Base-by-base conservation (phyloP, 2,888 invertebrate genomes). In the Hemithea aestivaria region DNA sequence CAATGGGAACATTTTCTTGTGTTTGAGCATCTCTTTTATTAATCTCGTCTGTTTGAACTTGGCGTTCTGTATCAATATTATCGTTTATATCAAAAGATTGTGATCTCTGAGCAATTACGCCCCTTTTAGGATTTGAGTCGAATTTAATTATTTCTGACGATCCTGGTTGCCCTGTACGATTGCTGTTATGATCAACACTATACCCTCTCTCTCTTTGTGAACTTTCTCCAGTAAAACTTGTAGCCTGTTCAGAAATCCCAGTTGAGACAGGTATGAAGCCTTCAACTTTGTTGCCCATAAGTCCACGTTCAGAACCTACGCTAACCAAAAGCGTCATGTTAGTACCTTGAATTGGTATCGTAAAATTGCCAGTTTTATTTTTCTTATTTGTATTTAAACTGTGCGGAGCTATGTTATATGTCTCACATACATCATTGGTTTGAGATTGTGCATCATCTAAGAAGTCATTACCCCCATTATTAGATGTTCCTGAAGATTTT, bases 261-360 rank as follows among this genome's bases (percentile, higher is more conserved):
- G 44, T 43, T 35, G 48, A 56, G 11, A 68, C 62, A 10, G 73
- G 74, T n/a, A 44, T 53, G n/a, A 70, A 53, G 8, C 57, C 60
- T 52, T 65, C 35, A 24, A 38, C 16, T 27, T 37, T 35, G 4
- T 10, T 28, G 16, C 12, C 27, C 8, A 7, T n/a, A 27, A 27
- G 2, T 1, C 21, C 33, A 27, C 9, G 36, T 27, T 58, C 53
- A 20, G 61, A 50, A 9, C 56, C 68, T 40, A 75, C 59, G 30
- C 53, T 70, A 2, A 82, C 74, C 55, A 66, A 73, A 6, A 84
- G 58, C 10, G 70, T 79, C 80, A 85, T 82, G 46, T 83, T 83
- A 25, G 84, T 84, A n/a, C 82, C 83, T 51, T 75, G 62, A 43
- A 84, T 76, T 8, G 85, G 84, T 49, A 83, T 74, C 4, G 65